These are phyloP conservation scores for Molossus molossus DNA, from an alignment of 2,797 vertebrate species.

Conservation along the genomic window DNA sequence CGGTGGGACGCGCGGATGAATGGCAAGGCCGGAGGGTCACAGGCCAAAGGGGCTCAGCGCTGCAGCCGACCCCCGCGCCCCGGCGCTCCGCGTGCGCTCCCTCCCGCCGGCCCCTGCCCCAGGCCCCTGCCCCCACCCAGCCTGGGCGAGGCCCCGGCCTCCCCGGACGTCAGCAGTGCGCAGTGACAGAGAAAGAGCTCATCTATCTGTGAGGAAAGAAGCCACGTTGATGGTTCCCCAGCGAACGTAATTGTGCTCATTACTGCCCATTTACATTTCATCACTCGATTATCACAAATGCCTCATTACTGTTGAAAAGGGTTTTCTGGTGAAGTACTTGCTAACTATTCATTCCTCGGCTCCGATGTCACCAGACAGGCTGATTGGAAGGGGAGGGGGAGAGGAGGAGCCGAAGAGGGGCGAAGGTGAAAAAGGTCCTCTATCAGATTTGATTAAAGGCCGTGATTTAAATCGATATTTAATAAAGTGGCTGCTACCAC, in stretches of 20 bases:
- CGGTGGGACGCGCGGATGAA: conserved; percentile 11
- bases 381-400: conserved; percentile 77
- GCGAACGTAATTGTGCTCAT: conserved; percentile 95
- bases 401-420: conserved; percentile 58
- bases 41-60: background rate
- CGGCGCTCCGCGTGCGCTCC: too few relatives aligned
- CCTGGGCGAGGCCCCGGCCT: conserved; percentile 17
- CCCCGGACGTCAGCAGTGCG: conserved; percentile 82
- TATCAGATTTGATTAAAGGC: conserved; percentile 94
- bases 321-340: conserved; percentile 89
- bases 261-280: conserved; percentile 98
- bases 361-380: conserved; percentile 84
- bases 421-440: conserved; percentile 90
- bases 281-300: conserved; percentile 94
- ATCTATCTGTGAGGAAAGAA: conserved; percentile 92
- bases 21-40: conserved; percentile 58
- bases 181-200: conserved; percentile 87
- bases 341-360: conserved; percentile 90
- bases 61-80: conserved; percentile 23
- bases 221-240: conserved; percentile 91
- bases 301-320: conserved; percentile 94
- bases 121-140: background rate
- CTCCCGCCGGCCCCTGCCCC: background rate
- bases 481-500: conserved; percentile 94
- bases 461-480: conserved; percentile 96